phyloP scores from a whole-genome alignment of 2,113 vertebrate genomes.

The Platichthys stellatus region DNA sequence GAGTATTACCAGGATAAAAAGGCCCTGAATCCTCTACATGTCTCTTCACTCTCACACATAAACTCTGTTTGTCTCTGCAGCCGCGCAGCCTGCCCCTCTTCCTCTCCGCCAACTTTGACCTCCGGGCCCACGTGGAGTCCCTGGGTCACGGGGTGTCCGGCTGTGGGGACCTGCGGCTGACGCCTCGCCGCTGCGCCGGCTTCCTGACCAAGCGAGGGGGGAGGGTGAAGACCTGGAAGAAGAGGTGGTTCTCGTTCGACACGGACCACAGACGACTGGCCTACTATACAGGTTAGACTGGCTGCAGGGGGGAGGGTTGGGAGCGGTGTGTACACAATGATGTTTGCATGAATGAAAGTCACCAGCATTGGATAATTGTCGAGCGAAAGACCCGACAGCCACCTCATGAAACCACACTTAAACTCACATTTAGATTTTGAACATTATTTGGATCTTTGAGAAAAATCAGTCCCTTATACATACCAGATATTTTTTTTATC shows the following conservation, averaged over 20 bases:
- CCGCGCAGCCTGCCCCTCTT: constrained; percentile 72
- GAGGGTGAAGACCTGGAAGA: constrained; percentile 92
- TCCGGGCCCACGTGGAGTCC: constrained; percentile 87
- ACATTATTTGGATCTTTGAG: too few relatives aligned
- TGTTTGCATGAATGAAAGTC: constrained; percentile 28
- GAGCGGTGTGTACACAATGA: not conserved
- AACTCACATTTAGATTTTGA: too few relatives aligned
- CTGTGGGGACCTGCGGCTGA: constrained; percentile 84
- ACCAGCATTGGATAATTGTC: too few relatives aligned
- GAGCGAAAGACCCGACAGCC: too few relatives aligned
- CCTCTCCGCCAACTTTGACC: constrained; percentile 83
- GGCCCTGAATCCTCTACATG: too few relatives aligned
- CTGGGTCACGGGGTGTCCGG: constrained; percentile 85
- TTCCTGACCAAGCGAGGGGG: constrained; percentile 91
- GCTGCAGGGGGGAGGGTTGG: not conserved
- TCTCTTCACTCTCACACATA: too few relatives aligned
- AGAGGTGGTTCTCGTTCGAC: constrained; percentile 93
- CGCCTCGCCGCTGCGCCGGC: constrained; percentile 82
- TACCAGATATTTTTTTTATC: too few relatives aligned
- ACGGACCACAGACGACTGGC: constrained; percentile 86
- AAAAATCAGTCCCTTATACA: too few relatives aligned
- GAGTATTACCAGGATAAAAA: too few relatives aligned
- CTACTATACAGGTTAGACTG: constrained; percentile 86
- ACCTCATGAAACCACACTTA: too few relatives aligned
- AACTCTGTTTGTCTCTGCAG: constrained; percentile 36